Conservation (phyloP, 2,797 vertebrate genomes). For the Micropoecilia bifurca region DNA sequence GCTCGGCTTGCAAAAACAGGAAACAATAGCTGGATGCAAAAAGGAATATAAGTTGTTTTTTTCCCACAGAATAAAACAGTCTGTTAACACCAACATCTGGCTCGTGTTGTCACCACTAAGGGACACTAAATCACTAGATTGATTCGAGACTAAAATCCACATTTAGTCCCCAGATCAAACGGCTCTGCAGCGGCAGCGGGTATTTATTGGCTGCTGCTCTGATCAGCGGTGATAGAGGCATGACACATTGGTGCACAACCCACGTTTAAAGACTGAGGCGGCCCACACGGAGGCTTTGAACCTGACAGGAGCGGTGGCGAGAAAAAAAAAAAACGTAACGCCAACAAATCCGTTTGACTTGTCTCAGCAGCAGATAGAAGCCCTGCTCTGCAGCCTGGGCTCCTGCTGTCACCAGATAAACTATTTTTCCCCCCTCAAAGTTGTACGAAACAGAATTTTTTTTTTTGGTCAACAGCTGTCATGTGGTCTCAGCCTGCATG, state of each 20-base stretch:
- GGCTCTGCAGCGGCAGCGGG: conserved; percentile 4
- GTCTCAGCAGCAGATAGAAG: not conserved
- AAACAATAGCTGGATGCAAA: conserved; percentile 24
- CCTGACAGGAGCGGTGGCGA: conserved; percentile 2
- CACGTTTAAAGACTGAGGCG: conserved; percentile 3
- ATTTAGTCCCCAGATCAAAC: conserved; percentile 12
- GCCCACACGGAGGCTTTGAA: conserved; percentile 1
- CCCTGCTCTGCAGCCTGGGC: not conserved
- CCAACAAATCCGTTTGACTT: conserved; percentile 7
- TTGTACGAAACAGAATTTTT: not conserved
- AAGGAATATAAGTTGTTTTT: conserved; percentile 1
- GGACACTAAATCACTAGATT: not conserved
- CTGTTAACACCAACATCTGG: conserved; percentile 19
- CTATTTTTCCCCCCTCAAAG: not conserved
- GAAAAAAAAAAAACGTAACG: not conserved
- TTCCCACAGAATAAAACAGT: conserved; percentile 1
- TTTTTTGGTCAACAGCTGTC: conserved; percentile 8
- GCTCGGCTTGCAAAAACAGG: conserved; percentile 7
- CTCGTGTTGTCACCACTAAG: conserved; percentile 1
- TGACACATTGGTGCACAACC: not conserved
- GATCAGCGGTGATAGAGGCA: conserved; percentile 15
- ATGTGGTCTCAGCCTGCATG: conserved; percentile 5
- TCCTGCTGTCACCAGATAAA: not conserved
- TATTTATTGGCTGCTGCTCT: conserved; percentile 11
- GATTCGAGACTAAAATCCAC: not conserved